phyloP scores from a whole-genome alignment of 1,140 invertebrate species.

The Pomacea maculata region DNA sequence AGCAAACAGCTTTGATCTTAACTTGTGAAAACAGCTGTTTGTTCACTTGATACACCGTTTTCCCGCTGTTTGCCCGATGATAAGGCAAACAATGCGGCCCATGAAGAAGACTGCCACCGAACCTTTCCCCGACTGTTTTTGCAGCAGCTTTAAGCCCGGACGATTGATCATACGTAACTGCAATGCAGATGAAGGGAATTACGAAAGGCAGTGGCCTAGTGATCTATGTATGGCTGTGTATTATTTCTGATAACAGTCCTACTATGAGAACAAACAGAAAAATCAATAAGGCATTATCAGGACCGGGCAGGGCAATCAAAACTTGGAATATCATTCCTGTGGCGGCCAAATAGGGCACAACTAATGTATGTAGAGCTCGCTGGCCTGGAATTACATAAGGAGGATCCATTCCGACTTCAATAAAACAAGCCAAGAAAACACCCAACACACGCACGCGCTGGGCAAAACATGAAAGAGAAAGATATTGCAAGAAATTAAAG shows the following conservation, averaged over 20 bases:
- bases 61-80: too few species aligned
- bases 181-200: background rate
- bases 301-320: slow-evolving; percentile 12
- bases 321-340: slow-evolving; percentile 17
- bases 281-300: slow-evolving; percentile 19
- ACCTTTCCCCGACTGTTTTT: too few species aligned
- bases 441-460: background rate
- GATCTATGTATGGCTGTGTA: slow-evolving; percentile 18
- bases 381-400: slow-evolving; percentile 13
- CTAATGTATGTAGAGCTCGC: slow-evolving; percentile 10
- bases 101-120: too few species aligned
- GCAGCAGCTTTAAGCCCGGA: too few species aligned
- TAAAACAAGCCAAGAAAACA: slow-evolving; percentile 4
- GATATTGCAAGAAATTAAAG: background rate
- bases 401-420: slow-evolving; percentile 9
- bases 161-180: too few species aligned
- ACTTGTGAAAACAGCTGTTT: too few species aligned
- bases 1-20: too few species aligned
- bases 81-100: too few species aligned
- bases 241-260: slow-evolving; percentile 16
- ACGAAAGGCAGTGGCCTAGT: background rate
- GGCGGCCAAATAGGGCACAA: slow-evolving; percentile 2
- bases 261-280: slow-evolving; percentile 17
- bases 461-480: slow-evolving; percentile 4
- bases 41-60: too few species aligned